Percentiles rank a stretch among this genome's conserved stretches.
Conservation (phyloP, 2,797 vertebrate species). For the Fringilla coelebs region DNA sequence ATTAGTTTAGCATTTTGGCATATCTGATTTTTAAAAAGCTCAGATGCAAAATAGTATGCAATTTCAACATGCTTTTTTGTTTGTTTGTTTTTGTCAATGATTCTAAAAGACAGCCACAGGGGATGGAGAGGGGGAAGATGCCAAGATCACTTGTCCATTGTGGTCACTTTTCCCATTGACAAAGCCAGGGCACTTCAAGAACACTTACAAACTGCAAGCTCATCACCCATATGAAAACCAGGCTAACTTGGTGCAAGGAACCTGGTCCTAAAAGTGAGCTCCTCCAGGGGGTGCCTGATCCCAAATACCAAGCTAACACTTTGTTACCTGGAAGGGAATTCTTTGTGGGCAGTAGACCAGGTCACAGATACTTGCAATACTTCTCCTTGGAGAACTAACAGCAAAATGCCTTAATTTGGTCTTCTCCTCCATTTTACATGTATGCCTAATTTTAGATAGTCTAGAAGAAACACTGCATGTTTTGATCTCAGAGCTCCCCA, state of each 20-base stretch:
- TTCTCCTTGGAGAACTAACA: not conserved
- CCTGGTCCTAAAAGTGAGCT: not conserved
- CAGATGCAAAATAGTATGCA: not conserved
- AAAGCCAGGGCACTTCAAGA: not conserved
- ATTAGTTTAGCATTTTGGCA: not conserved
- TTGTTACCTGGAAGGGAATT: not conserved
- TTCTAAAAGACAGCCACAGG: not conserved
- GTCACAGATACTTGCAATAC: not conserved
- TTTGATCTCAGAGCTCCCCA: not conserved
- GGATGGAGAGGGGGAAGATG: not conserved
- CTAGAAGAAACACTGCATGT: not conserved
- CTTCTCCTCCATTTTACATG: not conserved
- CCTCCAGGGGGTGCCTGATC: not conserved
- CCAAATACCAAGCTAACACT: not conserved
- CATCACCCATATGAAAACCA: not conserved
- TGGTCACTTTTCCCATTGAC: not conserved
- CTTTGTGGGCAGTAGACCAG: not conserved
- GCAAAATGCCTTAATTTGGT: not conserved
- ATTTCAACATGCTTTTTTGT: not conserved
- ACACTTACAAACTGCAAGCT: not conserved
- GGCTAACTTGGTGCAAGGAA: not conserved
- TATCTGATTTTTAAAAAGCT: not conserved
- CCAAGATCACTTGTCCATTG: not conserved
- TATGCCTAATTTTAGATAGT: not conserved
- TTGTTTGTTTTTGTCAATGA: not conserved